A percentile compares a stretch with the other conserved stretches of the same genome.
phyloP scores from a whole-genome alignment of 2,888 invertebrate species.

The Brenthis hecate region DNA sequence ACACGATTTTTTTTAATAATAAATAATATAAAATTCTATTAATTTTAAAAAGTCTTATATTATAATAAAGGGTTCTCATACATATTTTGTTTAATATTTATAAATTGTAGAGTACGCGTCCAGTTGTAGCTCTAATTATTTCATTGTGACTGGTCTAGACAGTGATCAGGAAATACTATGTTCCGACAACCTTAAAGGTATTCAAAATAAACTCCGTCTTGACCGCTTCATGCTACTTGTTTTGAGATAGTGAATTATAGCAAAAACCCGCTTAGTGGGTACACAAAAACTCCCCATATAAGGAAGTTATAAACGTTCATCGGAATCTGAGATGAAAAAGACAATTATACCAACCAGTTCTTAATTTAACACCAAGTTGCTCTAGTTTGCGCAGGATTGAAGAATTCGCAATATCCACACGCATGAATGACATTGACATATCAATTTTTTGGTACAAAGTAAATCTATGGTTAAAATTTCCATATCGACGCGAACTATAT shows the following conservation, averaged over 20 bases:
- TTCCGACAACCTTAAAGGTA: slow-evolving; percentile 25
- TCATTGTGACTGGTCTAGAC: slow-evolving; percentile 13
- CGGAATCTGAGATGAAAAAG: slow-evolving; percentile 36
- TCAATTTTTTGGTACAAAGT: no score
- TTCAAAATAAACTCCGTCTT: slow-evolving; percentile 23
- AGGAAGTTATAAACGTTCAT: slow-evolving; percentile 40
- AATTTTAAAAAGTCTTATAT: background rate
- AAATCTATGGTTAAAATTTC: no score
- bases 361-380: slow-evolving; percentile 22
- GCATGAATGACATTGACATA: no score
- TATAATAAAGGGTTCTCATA: background rate
- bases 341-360: slow-evolving; percentile 34
- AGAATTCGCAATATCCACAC: background rate
- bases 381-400: slow-evolving; percentile 27
- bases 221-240: slow-evolving; percentile 14
- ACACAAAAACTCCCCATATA: slow-evolving; percentile 20
- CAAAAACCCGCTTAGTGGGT: slow-evolving; percentile 11
- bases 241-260: slow-evolving; percentile 14
- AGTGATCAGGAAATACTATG: slow-evolving; percentile 26
- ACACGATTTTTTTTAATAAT: no score
- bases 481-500: no score
- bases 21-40: no score
- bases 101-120: background rate
- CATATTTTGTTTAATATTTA: slow-evolving; percentile 1
- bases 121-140: slow-evolving; percentile 10